A percentile compares a stretch with the other conserved stretches of the same genome.
phyloP scores from a whole-genome alignment of 2,113 vertebrate species.

The Agapornis roseicollis region DNA sequence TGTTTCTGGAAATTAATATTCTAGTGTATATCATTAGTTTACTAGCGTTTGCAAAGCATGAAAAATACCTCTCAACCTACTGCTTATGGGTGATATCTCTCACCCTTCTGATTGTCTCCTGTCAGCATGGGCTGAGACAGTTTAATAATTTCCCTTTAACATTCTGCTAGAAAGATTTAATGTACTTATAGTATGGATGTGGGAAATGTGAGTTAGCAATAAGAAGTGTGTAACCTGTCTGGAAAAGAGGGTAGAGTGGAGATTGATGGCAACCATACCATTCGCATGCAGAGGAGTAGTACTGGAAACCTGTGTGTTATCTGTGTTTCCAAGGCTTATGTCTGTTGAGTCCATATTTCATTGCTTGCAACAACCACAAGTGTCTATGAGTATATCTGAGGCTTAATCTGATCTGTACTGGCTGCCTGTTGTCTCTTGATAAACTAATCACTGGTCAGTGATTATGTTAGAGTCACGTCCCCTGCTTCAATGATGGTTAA shows the following conservation, averaged over 20 bases:
- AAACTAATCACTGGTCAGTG: not conserved
- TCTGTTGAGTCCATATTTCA: not conserved
- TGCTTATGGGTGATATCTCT: not conserved
- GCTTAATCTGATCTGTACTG: not conserved
- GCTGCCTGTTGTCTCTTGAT: not conserved
- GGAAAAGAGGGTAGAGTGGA: not conserved
- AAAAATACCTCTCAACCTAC: not conserved
- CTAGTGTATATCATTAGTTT: not conserved
- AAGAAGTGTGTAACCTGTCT: not conserved
- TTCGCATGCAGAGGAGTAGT: not conserved
- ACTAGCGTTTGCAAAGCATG: not conserved
- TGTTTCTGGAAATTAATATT: not conserved
- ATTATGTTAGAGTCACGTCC: not conserved
- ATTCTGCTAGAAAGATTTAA: not conserved
- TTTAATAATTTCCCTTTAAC: not conserved
- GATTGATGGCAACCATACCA: not conserved
- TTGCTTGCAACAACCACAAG: rapidly evolving
- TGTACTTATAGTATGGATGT: not conserved
- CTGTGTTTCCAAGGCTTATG: not conserved
- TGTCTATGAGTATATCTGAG: not conserved
- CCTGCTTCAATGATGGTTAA: rapidly evolving
- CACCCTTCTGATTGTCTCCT: not conserved
- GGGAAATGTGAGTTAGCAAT: not conserved
- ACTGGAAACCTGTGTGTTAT: not conserved
- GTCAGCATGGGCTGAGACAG: not conserved